A percentile compares a stretch with the other conserved stretches of the same genome.
Evolutionary conservation across 2,888 invertebrate species (phyloP).

Genomic region (Apodemia zela): DNA sequence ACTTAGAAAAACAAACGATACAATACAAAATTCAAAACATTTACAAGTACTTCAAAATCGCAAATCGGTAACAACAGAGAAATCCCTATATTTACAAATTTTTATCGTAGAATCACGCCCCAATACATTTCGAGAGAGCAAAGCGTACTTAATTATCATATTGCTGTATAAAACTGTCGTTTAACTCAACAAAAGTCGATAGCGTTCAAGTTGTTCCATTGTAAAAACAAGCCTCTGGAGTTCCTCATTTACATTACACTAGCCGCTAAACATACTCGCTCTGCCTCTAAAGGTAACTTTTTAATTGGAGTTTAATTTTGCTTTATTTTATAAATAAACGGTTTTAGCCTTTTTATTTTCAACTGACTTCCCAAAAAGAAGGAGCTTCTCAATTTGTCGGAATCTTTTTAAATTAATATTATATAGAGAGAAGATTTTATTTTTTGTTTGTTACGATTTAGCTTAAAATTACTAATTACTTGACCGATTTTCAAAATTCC

Average conservation of each 20-base stretch:
- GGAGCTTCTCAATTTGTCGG: no score
- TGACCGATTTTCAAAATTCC: no score
- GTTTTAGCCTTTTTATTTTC: background rate
- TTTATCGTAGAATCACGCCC: conserved; percentile 9
- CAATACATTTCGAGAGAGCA: conserved; percentile 29
- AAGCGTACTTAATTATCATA: conserved; percentile 66
- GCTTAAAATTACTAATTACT: no score
- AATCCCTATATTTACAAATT: conserved; percentile 13
- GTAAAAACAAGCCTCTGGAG: conserved; percentile 60
- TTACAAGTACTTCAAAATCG: background rate
- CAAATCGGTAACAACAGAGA: background rate
- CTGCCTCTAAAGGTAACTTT: conserved; percentile 22
- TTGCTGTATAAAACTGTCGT: conserved; percentile 72
- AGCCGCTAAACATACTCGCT: conserved; percentile 22
- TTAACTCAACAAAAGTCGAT: conserved; percentile 69
- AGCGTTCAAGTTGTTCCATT: conserved; percentile 58
- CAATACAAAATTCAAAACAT: background rate
- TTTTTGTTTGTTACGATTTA: no score
- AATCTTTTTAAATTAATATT: no score
- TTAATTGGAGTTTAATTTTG: conserved; percentile 10
- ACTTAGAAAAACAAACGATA: background rate
- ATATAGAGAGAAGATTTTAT: no score
- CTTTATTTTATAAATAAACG: background rate
- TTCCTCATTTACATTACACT: conserved; percentile 34
- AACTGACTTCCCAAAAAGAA: no score